Evolutionary conservation across 2,888 invertebrate species (phyloP).

Genomic region (Siphlonurus alternatus): DNA sequence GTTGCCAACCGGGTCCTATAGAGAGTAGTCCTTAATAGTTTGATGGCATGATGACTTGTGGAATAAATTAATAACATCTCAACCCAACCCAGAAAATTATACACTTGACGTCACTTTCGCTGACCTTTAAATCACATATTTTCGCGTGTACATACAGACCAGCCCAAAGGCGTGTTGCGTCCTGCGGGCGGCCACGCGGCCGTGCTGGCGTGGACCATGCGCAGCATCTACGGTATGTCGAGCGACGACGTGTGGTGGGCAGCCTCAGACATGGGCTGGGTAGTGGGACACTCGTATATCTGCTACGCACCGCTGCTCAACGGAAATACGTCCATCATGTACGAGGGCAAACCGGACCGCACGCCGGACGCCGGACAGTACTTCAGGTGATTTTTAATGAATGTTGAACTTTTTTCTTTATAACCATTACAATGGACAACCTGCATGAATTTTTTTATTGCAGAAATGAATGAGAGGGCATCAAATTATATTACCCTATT

Average conservation of each 20-base stretch:
- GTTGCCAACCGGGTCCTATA: too few species aligned
- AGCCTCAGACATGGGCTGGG: conserved; percentile 81
- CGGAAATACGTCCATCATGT: conserved; percentile 66
- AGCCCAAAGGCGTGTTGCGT: conserved; percentile 59
- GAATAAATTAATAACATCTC: too few species aligned
- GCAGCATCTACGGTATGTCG: conserved; percentile 58
- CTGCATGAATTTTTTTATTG: neutral
- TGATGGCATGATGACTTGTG: too few species aligned
- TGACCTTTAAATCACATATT: too few species aligned
- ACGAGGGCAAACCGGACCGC: conserved; percentile 87
- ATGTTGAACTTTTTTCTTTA: conserved; percentile 3
- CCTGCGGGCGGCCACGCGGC: conserved; percentile 82
- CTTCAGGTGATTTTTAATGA: too few species aligned
- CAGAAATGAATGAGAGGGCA: too few species aligned
- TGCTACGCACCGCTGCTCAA: conserved; percentile 77
- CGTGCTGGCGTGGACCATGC: conserved; percentile 69
- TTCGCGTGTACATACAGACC: too few species aligned
- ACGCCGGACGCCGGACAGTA: conserved; percentile 87
- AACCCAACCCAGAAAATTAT: too few species aligned
- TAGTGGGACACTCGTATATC: conserved; percentile 89
- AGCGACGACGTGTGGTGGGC: conserved; percentile 77
- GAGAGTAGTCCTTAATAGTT: too few species aligned
- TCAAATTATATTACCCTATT: neutral
- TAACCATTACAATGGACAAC: neutral
- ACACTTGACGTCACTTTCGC: too few species aligned